These are phyloP conservation scores for Trichacis sp. DNA, from an alignment of 2,888 invertebrate species.

Conservation along the genomic window DNA sequence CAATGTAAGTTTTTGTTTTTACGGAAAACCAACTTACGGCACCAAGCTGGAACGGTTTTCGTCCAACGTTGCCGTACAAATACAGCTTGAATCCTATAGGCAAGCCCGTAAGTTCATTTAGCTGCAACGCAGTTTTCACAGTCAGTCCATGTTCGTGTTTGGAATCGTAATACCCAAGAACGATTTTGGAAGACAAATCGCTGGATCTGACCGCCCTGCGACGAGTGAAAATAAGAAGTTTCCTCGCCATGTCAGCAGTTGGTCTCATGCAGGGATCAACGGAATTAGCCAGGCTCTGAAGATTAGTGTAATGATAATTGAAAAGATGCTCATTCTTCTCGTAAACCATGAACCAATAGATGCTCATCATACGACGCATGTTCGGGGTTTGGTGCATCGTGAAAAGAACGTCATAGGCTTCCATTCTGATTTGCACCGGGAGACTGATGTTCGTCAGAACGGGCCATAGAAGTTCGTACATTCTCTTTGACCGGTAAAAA, in stretches of 20 bases:
- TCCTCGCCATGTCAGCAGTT: slow-evolving; percentile 57
- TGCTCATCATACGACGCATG: slow-evolving; percentile 62
- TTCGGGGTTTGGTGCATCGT: slow-evolving; percentile 59
- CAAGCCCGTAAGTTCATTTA: slow-evolving; percentile 59
- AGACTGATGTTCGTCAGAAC: slow-evolving; percentile 66
- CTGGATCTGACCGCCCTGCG: slow-evolving; percentile 50
- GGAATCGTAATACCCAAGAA: slow-evolving; percentile 66
- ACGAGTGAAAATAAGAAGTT: slow-evolving; percentile 63
- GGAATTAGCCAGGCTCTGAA: slow-evolving; percentile 66
- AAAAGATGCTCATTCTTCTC: slow-evolving; percentile 69
- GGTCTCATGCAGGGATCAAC: slow-evolving; percentile 66
- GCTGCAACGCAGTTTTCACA: slow-evolving; percentile 52
- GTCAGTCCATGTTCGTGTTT: slow-evolving; percentile 67
- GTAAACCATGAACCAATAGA: slow-evolving; percentile 69
- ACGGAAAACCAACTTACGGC: slow-evolving; percentile 43
- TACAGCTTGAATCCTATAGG: slow-evolving; percentile 58
- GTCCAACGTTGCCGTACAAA: slow-evolving; percentile 43
- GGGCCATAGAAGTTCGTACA: slow-evolving; percentile 67
- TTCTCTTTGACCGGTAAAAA: slow-evolving; percentile 52
- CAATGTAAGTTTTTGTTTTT: slow-evolving; percentile 13
- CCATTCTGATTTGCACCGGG: slow-evolving; percentile 66
- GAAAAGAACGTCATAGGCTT: slow-evolving; percentile 65
- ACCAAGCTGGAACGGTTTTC: slow-evolving; percentile 39
- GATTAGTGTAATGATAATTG: slow-evolving; percentile 69
- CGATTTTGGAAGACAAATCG: slow-evolving; percentile 53